Base-by-base conservation (phyloP, 2,113 vertebrate genomes). In the Excalfactoria chinensis region DNA sequence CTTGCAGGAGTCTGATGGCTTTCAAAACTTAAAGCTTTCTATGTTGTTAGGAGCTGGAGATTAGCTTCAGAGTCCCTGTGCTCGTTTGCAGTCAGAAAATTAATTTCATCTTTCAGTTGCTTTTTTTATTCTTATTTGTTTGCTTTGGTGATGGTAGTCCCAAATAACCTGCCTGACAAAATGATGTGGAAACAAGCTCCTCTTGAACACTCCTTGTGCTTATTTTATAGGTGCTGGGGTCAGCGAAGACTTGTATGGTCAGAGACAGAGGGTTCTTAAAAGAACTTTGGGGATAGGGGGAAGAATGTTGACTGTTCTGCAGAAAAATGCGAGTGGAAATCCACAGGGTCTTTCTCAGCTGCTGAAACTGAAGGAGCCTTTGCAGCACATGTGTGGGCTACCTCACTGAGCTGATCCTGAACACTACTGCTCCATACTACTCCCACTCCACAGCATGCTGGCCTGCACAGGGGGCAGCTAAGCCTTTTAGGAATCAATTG, bases 141-240 rank as follows among this genome's bases (percentile, higher is more conserved):
- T 28, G 2, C 34, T 59, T 88, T 69, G 49, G 62, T 37, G 73
- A 93, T 83, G 28, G n/a, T 86, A 93, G 46, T n/a, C 58, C 70
- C 66, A 89, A 89, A 51, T 89, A 92, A 89, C 58, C 51, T 69
- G 64, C 88, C 59, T 78, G 68, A 69, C 75, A 91, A 94, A 21
- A 74, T 84, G 71, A 77, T 73, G 13, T 70, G 70, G 73, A 96
- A 96, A 82, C 63, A 94, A 92, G 35, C 66, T 35, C 3, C 35
- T 90, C 69, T 92, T 90, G 79, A 83, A 46, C 48, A 19, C 46
- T 77, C 62, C 59, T 71, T 32, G 1, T 37, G 13, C 37, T 56
- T 56, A 76, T 68, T 88, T 91, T 80, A 40, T 74, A 75, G 59
- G 43, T 70, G n/a, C 44, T 64, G 23, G 70, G 84, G 41, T 80